A percentile compares a stretch with the other conserved stretches of the same genome.
Conservation (phyloP, 2,888 invertebrate species). For the Panorpa germanica region DNA sequence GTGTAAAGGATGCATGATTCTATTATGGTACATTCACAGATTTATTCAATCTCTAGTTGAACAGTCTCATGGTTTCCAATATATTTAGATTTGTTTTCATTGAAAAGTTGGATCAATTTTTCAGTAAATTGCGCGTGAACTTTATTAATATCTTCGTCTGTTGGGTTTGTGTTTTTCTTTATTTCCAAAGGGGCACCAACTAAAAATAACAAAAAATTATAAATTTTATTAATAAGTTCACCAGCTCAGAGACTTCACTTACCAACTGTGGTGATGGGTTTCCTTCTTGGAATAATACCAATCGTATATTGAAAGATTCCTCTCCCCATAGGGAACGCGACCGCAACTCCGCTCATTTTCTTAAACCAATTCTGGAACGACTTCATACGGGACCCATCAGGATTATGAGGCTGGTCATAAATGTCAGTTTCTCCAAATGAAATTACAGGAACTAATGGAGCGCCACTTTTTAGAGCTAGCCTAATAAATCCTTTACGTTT, state of each 20-base stretch:
- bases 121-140: conserved; percentile 59
- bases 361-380: conserved; percentile 49
- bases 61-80: conserved; percentile 36
- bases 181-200: conserved; percentile 77
- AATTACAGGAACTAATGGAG: conserved; percentile 70
- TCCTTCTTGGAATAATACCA: conserved; percentile 66
- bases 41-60: conserved; percentile 26
- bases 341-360: conserved; percentile 49
- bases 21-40: too few species aligned
- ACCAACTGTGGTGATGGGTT: conserved; percentile 75
- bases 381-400: conserved; percentile 46
- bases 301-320: conserved; percentile 85
- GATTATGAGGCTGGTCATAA: conserved; percentile 55
- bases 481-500: conserved; percentile 62
- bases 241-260: too few species aligned
- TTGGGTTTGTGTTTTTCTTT: conserved; percentile 47
- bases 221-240: too few species aligned
- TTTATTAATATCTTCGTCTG: conserved; percentile 49
- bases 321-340: conserved; percentile 56
- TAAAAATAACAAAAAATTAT: conserved; percentile 27
- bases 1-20: too few species aligned
- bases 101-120: conserved; percentile 53
- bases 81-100: conserved; percentile 67
- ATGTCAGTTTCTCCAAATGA: conserved; percentile 83
- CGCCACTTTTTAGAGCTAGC: conserved; percentile 52